Conservation (phyloP, 2,888 invertebrate species). For the Mesorhabditis belari region DNA sequence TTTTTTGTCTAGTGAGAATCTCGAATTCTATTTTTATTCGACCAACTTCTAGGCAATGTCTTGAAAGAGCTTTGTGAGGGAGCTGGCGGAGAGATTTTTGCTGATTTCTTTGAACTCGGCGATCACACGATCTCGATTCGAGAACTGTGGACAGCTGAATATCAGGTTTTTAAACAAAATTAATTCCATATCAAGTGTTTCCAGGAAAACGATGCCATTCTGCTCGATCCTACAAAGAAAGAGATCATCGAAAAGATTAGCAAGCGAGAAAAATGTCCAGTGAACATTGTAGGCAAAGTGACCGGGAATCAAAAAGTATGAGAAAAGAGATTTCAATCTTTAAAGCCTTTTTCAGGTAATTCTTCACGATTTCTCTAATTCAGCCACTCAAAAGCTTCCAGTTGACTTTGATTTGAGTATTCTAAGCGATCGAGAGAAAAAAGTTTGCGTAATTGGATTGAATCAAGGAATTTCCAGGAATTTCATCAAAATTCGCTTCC, state of each 20-base stretch:
- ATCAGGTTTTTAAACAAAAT: conserved; percentile 58
- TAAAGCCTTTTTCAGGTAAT: neutral
- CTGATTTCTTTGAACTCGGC: conserved; percentile 78
- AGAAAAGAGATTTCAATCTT: conserved; percentile 56
- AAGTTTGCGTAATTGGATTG: conserved; percentile 57
- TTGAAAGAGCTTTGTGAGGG: conserved; percentile 93
- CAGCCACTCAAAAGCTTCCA: conserved; percentile 8
- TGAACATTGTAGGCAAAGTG: conserved; percentile 84
- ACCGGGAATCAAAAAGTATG: conserved; percentile 64
- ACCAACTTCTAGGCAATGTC: conserved; percentile 76
- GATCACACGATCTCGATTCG: conserved; percentile 86
- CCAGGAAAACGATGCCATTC: conserved; percentile 65
- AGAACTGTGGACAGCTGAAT: conserved; percentile 96
- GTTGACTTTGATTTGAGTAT: conserved; percentile 33
- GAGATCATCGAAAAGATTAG: conserved; percentile 68
- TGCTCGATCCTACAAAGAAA: conserved; percentile 65
- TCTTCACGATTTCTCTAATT: neutral
- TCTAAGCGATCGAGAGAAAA: conserved; percentile 34
- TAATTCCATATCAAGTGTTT: neutral
- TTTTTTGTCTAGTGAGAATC: too few species aligned
- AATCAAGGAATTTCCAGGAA: neutral
- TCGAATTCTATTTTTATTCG: too few species aligned
- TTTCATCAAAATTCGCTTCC: neutral
- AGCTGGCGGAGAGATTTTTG: conserved; percentile 77
- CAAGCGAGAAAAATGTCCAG: conserved; percentile 79